Base-by-base conservation (phyloP, 2,797 vertebrate species). In the Prunella strophiata region DNA sequence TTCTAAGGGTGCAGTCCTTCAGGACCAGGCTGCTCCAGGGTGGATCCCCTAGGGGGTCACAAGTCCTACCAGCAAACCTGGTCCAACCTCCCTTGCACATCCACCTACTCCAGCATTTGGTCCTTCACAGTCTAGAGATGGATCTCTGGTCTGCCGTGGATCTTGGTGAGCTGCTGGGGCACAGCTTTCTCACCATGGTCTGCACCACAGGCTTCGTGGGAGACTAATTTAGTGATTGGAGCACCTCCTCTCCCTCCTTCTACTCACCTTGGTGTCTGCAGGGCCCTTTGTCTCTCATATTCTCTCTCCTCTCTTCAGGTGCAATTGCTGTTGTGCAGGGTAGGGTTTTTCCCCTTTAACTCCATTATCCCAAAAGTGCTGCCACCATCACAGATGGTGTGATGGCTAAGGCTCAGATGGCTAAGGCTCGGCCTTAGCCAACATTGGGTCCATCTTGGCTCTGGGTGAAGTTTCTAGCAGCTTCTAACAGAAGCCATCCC, bases 301-400 rank as follows among this genome's bases (percentile, higher is more conserved):
- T 71, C 30, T 58, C 25, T 16, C 11, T 72, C 43, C 22, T 57
- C 26, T 63, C 65, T 47, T 45, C 2, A 20, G 11, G 17, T 32
- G 4, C 45, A 47, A 6, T 34, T 47, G 13, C 51, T 40, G 10
- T 26, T 58, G 66, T 42, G 18, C 26, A 20, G n/a, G 6, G 21
- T 45, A 25, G 16, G 9, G 0, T 2, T 52, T 77, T 47, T 27
- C 16, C 10, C 5, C 30, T 38, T 66, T 12, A 72, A 16, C 17
- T 8, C 23, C 10, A 5, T 58, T 52, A 16, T 40, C 9, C 21
- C n/a, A 34, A 26, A 40, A 50, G 6, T 0, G 0, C 25, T 47
- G 7, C 11, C 16, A 23, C 6, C 21, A 5, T 47, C 5, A 17
- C 13, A 30, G 51, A 12, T 40, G 15, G 16, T 38, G 34, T 59